Evolutionary conservation across 2,113 vertebrate species (phyloP), one percentile per base, ranked within the genome.

Genomic region (Antechinus flavipes): DNA sequence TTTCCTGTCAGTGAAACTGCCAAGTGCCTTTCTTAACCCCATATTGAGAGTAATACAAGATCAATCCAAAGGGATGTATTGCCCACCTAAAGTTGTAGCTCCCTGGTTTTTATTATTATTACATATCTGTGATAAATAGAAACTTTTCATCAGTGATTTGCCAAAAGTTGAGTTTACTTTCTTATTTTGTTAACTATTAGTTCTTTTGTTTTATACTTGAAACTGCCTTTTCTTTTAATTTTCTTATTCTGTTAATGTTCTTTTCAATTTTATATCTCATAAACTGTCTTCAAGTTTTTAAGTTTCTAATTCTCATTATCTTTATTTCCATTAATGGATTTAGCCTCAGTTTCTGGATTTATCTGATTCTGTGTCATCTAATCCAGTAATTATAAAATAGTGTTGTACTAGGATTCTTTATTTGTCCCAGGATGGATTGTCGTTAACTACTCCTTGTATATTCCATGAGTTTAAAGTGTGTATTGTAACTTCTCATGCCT

Each of bases 341-440:
- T 95, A 94, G 26, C 3, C 54, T 94, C 97, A 95, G 94, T 54
- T 27, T 96, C 96, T 93, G 10, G 22, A 54, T 97, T 97, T 95
- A 24, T 95, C 68, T 93, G 19, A 91, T 89, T 16, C 95, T 30
- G 1, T 27, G 26, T 93, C 2, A 91, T 89, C 97, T 90, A 94
- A 91, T 93, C 35, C 24, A 95, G 50, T 93, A 54, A 94, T 35
- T 93, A 91, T 55, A 95, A 58, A 89, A 90, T 58, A 93, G 90
- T 92, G 84, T 49, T 84, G 2, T 54, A 24, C 92, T 53, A 94
- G 89, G 91, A 76, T 90, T 55, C n/a, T n/a, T 84, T 42, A 16
- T 23, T 76, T 35, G 61, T 16, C n/a, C 22, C n/a, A 19, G 68
- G 19, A 7, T 42, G 19, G n/a, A 7, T 16, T 84, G 68, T 42